A percentile compares a stretch with the other conserved stretches of the same genome.
These are phyloP conservation scores for Pelobates cultripes DNA, from an alignment of 2,797 vertebrate species.

Conservation along the genomic window DNA sequence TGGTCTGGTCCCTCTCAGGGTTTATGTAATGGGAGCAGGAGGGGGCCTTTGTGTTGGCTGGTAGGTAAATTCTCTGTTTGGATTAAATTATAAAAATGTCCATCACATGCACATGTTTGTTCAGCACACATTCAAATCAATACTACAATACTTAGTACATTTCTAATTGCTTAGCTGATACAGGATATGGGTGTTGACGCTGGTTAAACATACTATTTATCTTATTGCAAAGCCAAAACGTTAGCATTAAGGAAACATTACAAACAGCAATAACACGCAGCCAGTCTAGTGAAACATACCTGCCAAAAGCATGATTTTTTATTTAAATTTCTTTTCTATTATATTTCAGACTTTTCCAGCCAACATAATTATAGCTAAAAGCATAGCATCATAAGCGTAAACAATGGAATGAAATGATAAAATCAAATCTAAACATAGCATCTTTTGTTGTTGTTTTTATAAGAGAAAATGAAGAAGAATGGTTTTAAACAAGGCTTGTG, in stretches of 20 bases:
- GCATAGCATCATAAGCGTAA: no score
- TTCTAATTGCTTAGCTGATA: neutral
- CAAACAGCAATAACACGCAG: neutral
- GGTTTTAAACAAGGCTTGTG: no score
- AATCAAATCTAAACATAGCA: no score
- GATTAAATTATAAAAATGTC: neutral
- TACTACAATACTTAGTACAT: neutral
- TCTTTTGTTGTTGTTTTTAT: no score
- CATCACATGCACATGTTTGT: neutral
- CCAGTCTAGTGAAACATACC: neutral
- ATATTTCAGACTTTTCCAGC: no score
- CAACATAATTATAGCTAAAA: no score
- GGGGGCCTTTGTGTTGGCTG: neutral
- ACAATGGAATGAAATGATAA: no score
- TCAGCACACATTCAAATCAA: neutral
- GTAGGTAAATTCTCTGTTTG: neutral
- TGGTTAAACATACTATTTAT: neutral
- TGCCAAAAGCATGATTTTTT: no score
- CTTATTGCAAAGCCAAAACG: neutral
- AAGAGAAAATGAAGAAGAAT: no score
- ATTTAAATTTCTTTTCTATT: no score
- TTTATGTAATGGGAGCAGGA: neutral
- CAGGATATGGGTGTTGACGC: conserved; percentile 6
- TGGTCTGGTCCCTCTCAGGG: no score
- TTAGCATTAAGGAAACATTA: neutral